These are phyloP conservation scores for Hypomesus transpacificus DNA, from an alignment of 2,113 vertebrate genomes.

Conservation along the genomic window DNA sequence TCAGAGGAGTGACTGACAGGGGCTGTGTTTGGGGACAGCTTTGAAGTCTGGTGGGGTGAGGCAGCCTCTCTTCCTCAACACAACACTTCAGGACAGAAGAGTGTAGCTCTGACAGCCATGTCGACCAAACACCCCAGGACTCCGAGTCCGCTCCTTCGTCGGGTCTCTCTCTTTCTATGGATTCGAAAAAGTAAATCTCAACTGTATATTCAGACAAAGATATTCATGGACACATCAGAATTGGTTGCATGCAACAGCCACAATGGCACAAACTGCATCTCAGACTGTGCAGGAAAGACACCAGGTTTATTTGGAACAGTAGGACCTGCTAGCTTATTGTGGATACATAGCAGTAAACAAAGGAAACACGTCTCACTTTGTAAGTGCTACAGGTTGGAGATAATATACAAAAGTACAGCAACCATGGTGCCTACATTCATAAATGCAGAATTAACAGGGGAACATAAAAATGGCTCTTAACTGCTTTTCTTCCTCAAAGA, in stretches of 20 bases:
- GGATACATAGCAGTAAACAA: constrained; percentile 71
- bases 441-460: constrained; percentile 52
- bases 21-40: constrained; percentile 68
- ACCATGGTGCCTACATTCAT: constrained; percentile 71
- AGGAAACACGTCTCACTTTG: constrained; percentile 64
- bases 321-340: constrained; percentile 68
- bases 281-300: constrained; percentile 46
- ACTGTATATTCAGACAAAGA: neutral
- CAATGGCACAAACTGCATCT: constrained; percentile 14
- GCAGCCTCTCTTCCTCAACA: constrained; percentile 35
- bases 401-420: constrained; percentile 68
- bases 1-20: constrained; percentile 55
- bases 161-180: too few species aligned
- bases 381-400: constrained; percentile 71
- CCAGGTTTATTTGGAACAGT: constrained; percentile 70
- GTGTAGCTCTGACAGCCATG: constrained; percentile 27
- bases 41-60: constrained; percentile 66
- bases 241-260: neutral
- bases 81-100: constrained; percentile 25
- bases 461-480: constrained; percentile 59
- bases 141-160: too few species aligned
- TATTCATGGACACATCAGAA: neutral
- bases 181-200: too few species aligned
- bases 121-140: constrained; percentile 18
- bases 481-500: neutral